These are phyloP conservation scores for Theretra japonica DNA, from an alignment of 2,888 invertebrate species.

Conservation along the genomic window DNA sequence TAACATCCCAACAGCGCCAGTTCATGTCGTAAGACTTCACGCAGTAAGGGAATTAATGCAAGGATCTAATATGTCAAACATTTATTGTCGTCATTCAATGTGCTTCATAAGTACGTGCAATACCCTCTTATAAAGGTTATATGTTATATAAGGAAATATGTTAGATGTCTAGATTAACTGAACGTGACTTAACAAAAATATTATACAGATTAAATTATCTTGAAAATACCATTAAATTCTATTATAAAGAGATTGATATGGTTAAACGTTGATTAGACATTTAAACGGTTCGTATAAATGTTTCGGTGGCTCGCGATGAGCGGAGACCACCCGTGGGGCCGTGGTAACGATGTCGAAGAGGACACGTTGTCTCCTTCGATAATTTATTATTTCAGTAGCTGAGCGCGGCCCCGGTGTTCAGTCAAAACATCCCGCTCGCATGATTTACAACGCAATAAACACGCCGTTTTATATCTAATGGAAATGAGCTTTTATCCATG, in stretches of 20 bases:
- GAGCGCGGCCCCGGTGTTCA: constrained; percentile 59
- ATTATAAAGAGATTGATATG: neutral
- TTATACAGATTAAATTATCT: neutral
- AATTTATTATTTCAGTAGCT: constrained; percentile 82
- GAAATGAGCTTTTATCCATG: constrained; percentile 80
- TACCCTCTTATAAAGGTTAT: too few species aligned
- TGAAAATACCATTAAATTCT: neutral
- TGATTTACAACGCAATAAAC: constrained; percentile 82
- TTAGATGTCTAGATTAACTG: too few species aligned
- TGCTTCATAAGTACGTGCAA: too few species aligned
- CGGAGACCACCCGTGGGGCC: constrained; percentile 79
- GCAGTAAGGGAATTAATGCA: too few species aligned
- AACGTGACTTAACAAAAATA: neutral
- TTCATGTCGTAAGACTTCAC: too few species aligned
- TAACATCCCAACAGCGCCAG: too few species aligned
- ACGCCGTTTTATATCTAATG: constrained; percentile 78
- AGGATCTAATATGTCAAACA: too few species aligned
- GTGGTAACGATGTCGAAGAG: constrained; percentile 67
- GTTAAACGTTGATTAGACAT: constrained; percentile 49
- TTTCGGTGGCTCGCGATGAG: constrained; percentile 44
- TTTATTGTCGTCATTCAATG: too few species aligned
- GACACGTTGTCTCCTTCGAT: constrained; percentile 72
- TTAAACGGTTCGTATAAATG: constrained; percentile 59
- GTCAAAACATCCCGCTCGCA: constrained; percentile 81
- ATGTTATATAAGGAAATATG: too few species aligned